phyloP scores from a whole-genome alignment of 2,797 vertebrate species.

The Rhodeus uyekii region DNA sequence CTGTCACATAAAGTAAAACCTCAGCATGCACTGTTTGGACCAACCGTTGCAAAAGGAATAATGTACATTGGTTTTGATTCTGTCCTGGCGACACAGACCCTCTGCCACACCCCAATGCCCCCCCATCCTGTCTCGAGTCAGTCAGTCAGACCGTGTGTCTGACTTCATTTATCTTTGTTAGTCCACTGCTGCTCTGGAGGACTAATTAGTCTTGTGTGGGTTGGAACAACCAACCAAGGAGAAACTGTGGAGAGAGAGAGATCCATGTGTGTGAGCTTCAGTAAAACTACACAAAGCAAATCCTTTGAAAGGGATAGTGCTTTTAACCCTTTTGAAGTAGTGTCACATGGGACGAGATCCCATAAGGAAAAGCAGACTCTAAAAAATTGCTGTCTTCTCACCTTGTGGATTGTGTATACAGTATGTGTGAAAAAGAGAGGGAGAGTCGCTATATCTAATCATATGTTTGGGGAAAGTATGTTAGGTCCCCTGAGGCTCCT shows the following conservation, averaged over 20 bases:
- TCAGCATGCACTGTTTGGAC: background rate
- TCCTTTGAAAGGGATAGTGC: slow-evolving; percentile 1
- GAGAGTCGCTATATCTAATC: slow-evolving; percentile 26
- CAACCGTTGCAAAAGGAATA: too few species aligned
- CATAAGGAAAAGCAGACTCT: background rate
- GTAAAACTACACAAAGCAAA: slow-evolving; percentile 22
- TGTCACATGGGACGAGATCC: background rate
- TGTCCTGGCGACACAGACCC: background rate
- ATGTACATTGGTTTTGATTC: background rate
- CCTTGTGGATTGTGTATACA: background rate
- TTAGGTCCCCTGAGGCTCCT: slow-evolving; percentile 48
- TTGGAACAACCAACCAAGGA: slow-evolving; percentile 29
- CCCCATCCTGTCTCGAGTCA: background rate
- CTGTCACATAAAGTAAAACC: background rate
- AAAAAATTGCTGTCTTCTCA: background rate
- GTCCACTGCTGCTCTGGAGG: slow-evolving; percentile 22
- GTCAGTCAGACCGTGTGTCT: slow-evolving; percentile 14
- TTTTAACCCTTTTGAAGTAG: slow-evolving; percentile 7
- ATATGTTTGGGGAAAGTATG: slow-evolving; percentile 54
- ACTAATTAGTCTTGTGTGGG: slow-evolving; percentile 39
- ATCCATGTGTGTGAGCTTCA: slow-evolving; percentile 24
- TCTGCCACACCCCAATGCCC: background rate
- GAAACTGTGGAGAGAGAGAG: slow-evolving; percentile 5
- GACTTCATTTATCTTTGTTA: slow-evolving; percentile 44
- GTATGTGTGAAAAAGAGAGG: background rate